Evolutionary conservation across 1,140 invertebrate genomes (phyloP).

Genomic region (Diabrotica undecimpunctata): DNA sequence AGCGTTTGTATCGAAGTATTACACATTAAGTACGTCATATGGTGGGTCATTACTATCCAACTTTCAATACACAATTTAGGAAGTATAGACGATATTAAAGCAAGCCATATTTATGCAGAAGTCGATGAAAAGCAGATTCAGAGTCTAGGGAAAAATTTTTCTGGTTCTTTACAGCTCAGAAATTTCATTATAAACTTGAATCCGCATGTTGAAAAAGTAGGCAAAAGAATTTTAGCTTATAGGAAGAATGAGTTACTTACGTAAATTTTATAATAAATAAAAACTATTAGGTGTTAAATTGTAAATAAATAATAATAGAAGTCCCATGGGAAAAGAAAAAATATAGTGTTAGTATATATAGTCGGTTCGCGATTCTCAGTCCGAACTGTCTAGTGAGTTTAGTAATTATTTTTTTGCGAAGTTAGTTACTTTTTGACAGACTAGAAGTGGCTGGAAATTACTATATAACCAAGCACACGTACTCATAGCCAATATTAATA

Average conservation of each 20-base stretch:
- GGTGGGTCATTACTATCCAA: constrained; percentile 9
- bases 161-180: constrained; percentile 3
- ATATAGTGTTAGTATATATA: no score
- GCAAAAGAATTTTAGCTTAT: not conserved
- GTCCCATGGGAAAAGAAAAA: no score
- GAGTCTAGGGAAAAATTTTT: constrained; percentile 4
- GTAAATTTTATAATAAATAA: no score
- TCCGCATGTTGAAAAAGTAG: constrained; percentile 10
- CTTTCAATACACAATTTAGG: constrained; percentile 7
- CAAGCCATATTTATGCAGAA: not conserved
- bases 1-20: constrained; percentile 14
- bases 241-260: constrained; percentile 3
- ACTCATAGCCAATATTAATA: no score
- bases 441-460: no score
- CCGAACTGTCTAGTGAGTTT: no score
- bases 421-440: no score
- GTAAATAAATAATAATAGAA: no score
- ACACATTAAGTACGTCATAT: constrained; percentile 5
- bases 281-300: no score
- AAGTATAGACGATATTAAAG: not conserved
- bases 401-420: no score
- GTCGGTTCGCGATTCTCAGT: no score
- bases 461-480: no score
- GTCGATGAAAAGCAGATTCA: constrained; percentile 11
- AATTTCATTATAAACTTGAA: constrained; percentile 12